A percentile compares a stretch with the other conserved stretches of the same genome.
Conservation (phyloP, 2,888 invertebrate genomes). For the Therioaphis trifolii region DNA sequence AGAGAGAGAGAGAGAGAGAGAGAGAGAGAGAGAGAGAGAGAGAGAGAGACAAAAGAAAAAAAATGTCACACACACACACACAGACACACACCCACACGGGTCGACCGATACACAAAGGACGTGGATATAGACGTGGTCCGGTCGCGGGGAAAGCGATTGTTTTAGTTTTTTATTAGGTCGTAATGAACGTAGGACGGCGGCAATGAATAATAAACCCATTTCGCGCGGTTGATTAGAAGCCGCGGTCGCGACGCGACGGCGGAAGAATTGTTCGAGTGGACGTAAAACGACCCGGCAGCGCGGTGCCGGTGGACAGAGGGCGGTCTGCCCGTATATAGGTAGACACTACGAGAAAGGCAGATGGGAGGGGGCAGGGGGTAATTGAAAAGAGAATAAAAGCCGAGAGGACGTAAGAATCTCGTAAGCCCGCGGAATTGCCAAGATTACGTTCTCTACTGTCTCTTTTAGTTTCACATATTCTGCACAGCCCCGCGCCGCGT, state of each 20-base stretch:
- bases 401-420: constrained; percentile 16
- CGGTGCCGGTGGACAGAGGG: too few relatives aligned
- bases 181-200: background rate
- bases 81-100: too few relatives aligned
- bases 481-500: background rate
- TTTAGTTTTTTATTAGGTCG: background rate
- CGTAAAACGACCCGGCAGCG: constrained; percentile 5
- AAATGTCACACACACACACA: too few relatives aligned
- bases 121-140: too few relatives aligned
- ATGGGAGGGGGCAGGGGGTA: background rate
- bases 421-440: constrained; percentile 33
- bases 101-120: too few relatives aligned
- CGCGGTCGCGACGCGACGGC: background rate
- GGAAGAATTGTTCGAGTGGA: constrained; percentile 24
- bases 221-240: constrained; percentile 41
- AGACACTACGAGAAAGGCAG: too few relatives aligned
- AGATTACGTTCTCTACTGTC: constrained; percentile 34
- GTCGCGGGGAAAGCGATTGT: too few relatives aligned
- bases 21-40: too few relatives aligned
- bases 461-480: constrained; percentile 44
- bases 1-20: too few relatives aligned
- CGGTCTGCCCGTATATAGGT: too few relatives aligned
- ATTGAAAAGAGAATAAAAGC: constrained; percentile 51
- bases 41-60: too few relatives aligned
- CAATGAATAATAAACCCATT: constrained; percentile 48